A percentile compares a stretch with the other conserved stretches of the same genome.
Evolutionary conservation across 2,888 invertebrate genomes (phyloP).

Genomic region (Folsomia manolachei): DNA sequence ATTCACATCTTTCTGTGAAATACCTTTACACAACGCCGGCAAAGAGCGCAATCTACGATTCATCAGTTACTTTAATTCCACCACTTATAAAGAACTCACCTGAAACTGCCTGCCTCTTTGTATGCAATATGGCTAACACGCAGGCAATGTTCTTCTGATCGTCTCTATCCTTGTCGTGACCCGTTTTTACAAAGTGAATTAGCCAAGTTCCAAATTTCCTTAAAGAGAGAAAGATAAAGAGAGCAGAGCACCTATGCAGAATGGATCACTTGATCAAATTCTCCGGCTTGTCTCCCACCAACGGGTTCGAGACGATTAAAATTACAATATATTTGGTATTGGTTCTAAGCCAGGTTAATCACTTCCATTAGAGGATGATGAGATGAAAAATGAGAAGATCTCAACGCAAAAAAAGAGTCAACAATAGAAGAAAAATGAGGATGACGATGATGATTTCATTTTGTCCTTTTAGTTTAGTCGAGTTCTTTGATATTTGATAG

Average conservation of each 20-base stretch:
- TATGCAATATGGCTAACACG: too few relatives aligned
- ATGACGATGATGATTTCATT: slow-evolving; percentile 21
- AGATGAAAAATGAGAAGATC: too few relatives aligned
- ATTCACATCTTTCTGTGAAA: slow-evolving; percentile 21
- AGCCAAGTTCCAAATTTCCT: slow-evolving; percentile 1
- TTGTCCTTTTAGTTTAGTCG: slow-evolving; percentile 18
- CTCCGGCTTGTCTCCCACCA: not conserved
- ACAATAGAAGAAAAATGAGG: slow-evolving; percentile 8
- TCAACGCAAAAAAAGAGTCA: not conserved
- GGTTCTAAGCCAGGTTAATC: not conserved
- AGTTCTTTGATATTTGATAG: slow-evolving; percentile 3
- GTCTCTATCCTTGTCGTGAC: slow-evolving; percentile 5
- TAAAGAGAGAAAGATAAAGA: too few relatives aligned
- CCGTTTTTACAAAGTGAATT: slow-evolving; percentile 13
- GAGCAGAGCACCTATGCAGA: too few relatives aligned
- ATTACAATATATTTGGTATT: too few relatives aligned
- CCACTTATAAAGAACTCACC: too few relatives aligned
- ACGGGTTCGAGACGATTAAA: too few relatives aligned
- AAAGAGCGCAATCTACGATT: not conserved
- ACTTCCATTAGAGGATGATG: not conserved
- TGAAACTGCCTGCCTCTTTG: not conserved
- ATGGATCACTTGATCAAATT: too few relatives aligned
- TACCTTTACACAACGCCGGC: slow-evolving; percentile 6
- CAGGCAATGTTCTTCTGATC: too few relatives aligned
- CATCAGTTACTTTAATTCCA: too few relatives aligned